These are phyloP conservation scores for Crenuchus spilurus DNA, from an alignment of 2,797 vertebrate genomes.

Conservation along the genomic window DNA sequence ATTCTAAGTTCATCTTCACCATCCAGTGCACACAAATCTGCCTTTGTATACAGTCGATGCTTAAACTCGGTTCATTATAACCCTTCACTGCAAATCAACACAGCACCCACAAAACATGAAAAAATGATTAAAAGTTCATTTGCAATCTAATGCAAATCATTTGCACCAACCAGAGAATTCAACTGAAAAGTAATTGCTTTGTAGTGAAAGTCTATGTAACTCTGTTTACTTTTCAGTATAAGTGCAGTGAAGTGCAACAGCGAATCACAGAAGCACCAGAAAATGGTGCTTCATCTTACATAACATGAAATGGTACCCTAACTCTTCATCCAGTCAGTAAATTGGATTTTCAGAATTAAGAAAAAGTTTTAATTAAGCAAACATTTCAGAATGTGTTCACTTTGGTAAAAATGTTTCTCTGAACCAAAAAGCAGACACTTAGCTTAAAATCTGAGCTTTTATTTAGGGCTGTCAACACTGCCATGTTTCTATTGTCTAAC, in stretches of 20 bases:
- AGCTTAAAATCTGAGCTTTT: no score
- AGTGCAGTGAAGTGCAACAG: conserved; percentile 32
- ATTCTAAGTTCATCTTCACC: no score
- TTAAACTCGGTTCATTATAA: background rate
- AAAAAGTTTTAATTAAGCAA: background rate
- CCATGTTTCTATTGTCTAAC: no score
- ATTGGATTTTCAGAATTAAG: conserved; percentile 24
- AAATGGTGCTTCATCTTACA: background rate
- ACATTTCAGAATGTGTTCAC: background rate
- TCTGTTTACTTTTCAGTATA: conserved; percentile 24
- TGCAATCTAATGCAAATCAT: conserved; percentile 5
- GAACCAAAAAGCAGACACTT: background rate
- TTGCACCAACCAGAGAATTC: conserved; percentile 23
- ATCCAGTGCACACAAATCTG: no score
- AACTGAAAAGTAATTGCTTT: conserved; percentile 31
- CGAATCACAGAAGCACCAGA: conserved; percentile 14
- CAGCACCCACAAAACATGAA: background rate
- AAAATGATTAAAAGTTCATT: conserved; percentile 20
- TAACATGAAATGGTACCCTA: background rate
- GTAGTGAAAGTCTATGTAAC: conserved; percentile 30
- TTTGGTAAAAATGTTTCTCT: background rate
- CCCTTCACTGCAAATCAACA: background rate
- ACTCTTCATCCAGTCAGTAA: conserved; percentile 23
- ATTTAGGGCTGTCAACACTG: no score
- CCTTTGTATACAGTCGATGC: no score